Base-by-base conservation (phyloP, 2,113 vertebrate genomes). In the Sterna hirundo region DNA sequence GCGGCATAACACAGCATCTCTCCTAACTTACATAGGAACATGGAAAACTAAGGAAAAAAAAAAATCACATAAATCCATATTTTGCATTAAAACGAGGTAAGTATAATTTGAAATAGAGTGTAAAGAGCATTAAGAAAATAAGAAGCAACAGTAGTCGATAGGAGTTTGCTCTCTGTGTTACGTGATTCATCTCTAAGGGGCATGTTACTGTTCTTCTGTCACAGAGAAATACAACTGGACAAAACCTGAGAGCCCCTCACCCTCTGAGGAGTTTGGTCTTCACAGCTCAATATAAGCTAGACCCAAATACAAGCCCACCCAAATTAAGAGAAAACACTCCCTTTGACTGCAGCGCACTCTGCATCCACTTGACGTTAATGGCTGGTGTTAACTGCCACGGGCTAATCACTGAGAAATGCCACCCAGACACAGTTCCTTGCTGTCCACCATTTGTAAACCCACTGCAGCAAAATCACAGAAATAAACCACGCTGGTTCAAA, bases 31-130 rank as follows among this genome's bases (percentile, higher is more conserved):
- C 57, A 77, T 0, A 54, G 68, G 44, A 46, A 76, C 0, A 0
- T 13, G 15, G 81, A 88, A 77, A 90, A 57, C 14, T 52, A 62
- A 47, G 36, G 1, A 21, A 30, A 38, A 13, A 64, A 86, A 57
- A 14, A 8, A 11, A 20, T 3, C 2, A 34, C 1, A 4, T 49
- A 76, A 87, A 52, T 6, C 9, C 54, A 0, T 18, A 46, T 18
- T 74, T 83, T 77, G 46, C 29, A 83, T 46, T 62, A 90, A 80
- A 70, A 40, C 3, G 13, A 76, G 10, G 14, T 47, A 87, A 79
- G 13, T 36, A 66, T 51, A 44, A 76, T 55, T 78, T 58, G 32
- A 93, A 94, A 70, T n/a, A 44, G 10, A 36, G 20, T 55, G 38
- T 32, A 52, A 91, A 55, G 15, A 94, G 64, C 25, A 46, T 57